Evolutionary conservation across 2,797 vertebrate species (phyloP), one percentile per base, ranked within the genome.

Genomic region (Nannoperca obscura): DNA sequence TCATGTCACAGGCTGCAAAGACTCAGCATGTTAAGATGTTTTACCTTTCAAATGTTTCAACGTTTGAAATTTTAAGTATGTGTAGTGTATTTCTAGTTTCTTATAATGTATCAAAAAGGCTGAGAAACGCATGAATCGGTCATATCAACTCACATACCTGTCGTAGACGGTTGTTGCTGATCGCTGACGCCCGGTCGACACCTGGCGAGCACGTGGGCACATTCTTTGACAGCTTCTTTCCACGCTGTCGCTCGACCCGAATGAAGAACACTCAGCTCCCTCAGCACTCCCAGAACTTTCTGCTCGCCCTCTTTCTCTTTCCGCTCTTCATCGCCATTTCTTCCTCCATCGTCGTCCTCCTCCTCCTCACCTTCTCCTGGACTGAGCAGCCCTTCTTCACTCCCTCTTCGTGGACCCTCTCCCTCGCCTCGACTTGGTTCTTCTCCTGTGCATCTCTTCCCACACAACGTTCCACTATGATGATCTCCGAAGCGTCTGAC

Each of bases 201-300:
- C 58, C 34, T 32, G 0, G 27, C 15, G 12, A 91, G 11, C 40
- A 59, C 62, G 53, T 58, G 59, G 36, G 34, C 69, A 44, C 83
- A 74, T n/a, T 59, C 44, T 34, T 59, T 72, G 63, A 94, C 62
- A 22, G 59, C 70, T 10, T 88, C 71, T 77, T 87, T 92, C 93
- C 92, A 88, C 7, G 59, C 78, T 9, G 70, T 46, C 74, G 91
- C 55, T 68, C 82, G 81, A 27, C 84, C 84, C 14, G 81, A 82
- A 32, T 94, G 82, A 74, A 85, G 73, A 44, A 72, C 76, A 55
- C 72, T 80, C 83, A 94, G 57, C 52, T 89, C 86, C 71, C 60
- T 86, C 74, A 95, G 63, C 42, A 80, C 82, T 69, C 24, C 61
- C 59, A 93, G 3, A 59, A 82, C 78, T 53, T 71, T 88, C 62